Base-by-base conservation (phyloP, 92 coral and sea anemone species). In the Palythoa caribaeorum region DNA sequence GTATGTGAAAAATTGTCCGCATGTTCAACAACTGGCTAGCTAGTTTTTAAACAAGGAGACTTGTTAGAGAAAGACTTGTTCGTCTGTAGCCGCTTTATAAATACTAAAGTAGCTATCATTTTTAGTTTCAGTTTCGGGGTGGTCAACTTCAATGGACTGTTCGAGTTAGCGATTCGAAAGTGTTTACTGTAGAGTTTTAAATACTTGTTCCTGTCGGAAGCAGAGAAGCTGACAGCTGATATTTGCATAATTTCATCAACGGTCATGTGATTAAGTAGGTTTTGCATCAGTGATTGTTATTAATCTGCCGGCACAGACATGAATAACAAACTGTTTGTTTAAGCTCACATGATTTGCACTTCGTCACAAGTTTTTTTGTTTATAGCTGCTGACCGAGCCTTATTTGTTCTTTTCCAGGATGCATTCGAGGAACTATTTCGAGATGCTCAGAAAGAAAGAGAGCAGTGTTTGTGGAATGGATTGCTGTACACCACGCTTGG, bases 401-500 rank as follows among this genome's bases (percentile, higher is more conserved):
- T 85, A 37, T 89, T 51, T 87, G 38, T 73, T 39, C 57, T 17
- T 81, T 11, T 81, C 5, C 90, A 97, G 99, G 98, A 97, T 21
- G 94, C 94, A 15, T 95, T 97, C 84, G 87, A 81, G 71, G 97
- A 95, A 70, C 97, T 95, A 62, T 97, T 97, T 62, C 91, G 93
- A 79, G 99, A 97, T 38, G 84, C 71, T 16, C 90, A 87, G 48
- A 93, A 76, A 38, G 99, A 95, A 48, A 91, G 88, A 63, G 99
- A 96, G 38, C 90, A 92, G 63, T 91, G 86, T 86, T 94, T 98
- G 98, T 91, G 98, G 93, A 96, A 95, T 77, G 92, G 96, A 15
- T 68, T 97, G 63, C 86, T 95, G 2, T 95, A 92, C 60, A 95
- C 98, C 13, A 95, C 98, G 4, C 93, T 95, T 44, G 98, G 98